phyloP scores from a whole-genome alignment of 2,888 invertebrate species.

The Galerucella nymphaeae region DNA sequence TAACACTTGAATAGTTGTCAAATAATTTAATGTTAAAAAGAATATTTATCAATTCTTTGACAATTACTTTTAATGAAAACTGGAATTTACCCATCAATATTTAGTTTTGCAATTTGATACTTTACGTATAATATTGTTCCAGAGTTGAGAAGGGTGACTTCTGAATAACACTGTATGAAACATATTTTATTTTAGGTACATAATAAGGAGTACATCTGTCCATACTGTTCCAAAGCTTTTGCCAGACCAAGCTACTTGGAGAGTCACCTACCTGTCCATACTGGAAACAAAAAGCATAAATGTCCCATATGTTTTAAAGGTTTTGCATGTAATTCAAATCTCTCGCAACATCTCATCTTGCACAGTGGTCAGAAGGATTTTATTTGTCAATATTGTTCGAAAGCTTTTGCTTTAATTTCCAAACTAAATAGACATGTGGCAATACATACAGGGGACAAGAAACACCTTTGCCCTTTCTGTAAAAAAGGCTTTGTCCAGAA shows the following conservation, averaged over 20 bases:
- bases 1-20: too few relatives aligned
- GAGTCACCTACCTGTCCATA: conserved; percentile 14
- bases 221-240: conserved; percentile 17
- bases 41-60: too few relatives aligned
- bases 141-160: too few relatives aligned
- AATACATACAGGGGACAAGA: conserved; percentile 22
- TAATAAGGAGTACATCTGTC: conserved; percentile 22
- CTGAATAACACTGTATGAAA: too few relatives aligned
- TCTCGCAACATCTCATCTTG: conserved; percentile 13
- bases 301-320: conserved; percentile 18
- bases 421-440: conserved; percentile 18
- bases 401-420: conserved; percentile 16
- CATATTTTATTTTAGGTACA: conserved; percentile 1
- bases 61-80: too few relatives aligned
- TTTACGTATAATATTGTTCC: too few relatives aligned
- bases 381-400: conserved; percentile 19
- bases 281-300: conserved; percentile 20
- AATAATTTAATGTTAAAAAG: too few relatives aligned
- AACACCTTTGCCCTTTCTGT: conserved; percentile 18
- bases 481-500: conserved; percentile 20
- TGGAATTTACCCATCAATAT: background rate
- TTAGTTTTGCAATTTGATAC: background rate
- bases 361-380: conserved; percentile 20
- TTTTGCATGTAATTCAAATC: conserved; percentile 15
- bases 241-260: conserved; percentile 19